These are phyloP conservation scores for Clarias magur DNA, from an alignment of 2,113 vertebrate genomes.

Conservation along the genomic window DNA sequence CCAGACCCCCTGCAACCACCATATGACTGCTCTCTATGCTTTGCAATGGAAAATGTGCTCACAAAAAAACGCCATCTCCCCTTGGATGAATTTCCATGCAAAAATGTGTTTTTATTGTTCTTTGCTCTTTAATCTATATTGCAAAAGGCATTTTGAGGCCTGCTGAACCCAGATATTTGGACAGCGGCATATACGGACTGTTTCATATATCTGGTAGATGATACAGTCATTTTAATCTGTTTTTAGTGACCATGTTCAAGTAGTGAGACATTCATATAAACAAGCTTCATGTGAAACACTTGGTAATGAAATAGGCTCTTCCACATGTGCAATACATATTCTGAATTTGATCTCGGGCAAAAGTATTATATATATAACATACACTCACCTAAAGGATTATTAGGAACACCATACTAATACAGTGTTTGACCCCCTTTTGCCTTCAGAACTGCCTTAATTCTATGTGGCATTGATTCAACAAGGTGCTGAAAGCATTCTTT, in stretches of 20 bases:
- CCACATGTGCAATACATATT: not conserved
- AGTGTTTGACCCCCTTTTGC: no score
- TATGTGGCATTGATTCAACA: no score
- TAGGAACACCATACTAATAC: no score
- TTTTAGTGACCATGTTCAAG: not conserved
- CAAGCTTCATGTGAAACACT: constrained; percentile 3
- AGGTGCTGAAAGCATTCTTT: no score
- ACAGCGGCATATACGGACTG: constrained; percentile 5
- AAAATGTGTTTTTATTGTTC: constrained; percentile 10
- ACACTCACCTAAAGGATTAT: no score
- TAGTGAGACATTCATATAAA: not conserved
- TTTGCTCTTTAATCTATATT: constrained; percentile 18
- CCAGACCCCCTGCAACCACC: constrained; percentile 11
- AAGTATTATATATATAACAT: no score
- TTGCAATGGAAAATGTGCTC: not conserved
- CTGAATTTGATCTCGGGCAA: no score
- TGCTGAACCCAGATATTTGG: not conserved
- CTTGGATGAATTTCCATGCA: constrained; percentile 18
- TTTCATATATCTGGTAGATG: not conserved
- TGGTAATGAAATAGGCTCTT: constrained; percentile 10
- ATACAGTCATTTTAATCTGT: not conserved
- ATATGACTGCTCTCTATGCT: not conserved
- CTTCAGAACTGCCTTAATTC: no score
- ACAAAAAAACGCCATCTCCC: constrained; percentile 2
- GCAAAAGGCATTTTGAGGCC: not conserved